Base-by-base conservation (phyloP, 2,888 invertebrate species). In the Panopea generosa region DNA sequence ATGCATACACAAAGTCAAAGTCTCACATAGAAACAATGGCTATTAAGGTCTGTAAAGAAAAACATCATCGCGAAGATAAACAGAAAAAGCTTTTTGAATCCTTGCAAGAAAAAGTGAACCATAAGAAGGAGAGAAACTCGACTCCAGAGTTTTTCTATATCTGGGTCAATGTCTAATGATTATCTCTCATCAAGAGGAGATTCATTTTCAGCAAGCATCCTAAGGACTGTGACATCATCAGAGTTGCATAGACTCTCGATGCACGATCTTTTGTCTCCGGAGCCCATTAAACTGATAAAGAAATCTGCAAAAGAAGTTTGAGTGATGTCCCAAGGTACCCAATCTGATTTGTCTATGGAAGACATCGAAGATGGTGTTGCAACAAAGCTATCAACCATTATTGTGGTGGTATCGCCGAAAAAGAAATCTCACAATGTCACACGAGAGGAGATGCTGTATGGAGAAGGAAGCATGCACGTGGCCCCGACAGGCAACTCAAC, bases 361-460 rank as follows among this genome's bases (percentile, higher is more conserved):
- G 20, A 16, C 16, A 16, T 20, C 20, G 7, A 45, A 18, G 45
- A 20, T 16, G 20, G 20, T 6, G 45, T 16, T n/a, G 6, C 24
- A 4, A n/a, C n/a, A n/a, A n/a, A n/a, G n/a, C n/a, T n/a, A n/a
- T n/a, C n/a, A n/a, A 18, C 43, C 53, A 70, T 75, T n/a, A 66
- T 56, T 18, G 55, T 65, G 38, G 66, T 69, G 6, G 65, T 72
- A 27, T 69, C 77, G 7, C 77, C 77, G 18, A 68, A 50, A 59
- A 80, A 79, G 61, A 79, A 75, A 57, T 69, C 66, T n/a, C 50
- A 69, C 56, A 65, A 16, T 22, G 69, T 73, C 20, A 80, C 72
- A 6, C 62, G 53, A 24, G 68, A 76, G 40, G 72, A 80, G 40
- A 80, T 80, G 79, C 33, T 79, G 14, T 80, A 66, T 65, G 79